phyloP scores from a whole-genome alignment of 1,140 invertebrate genomes.

The Sesamia nonagrioides region DNA sequence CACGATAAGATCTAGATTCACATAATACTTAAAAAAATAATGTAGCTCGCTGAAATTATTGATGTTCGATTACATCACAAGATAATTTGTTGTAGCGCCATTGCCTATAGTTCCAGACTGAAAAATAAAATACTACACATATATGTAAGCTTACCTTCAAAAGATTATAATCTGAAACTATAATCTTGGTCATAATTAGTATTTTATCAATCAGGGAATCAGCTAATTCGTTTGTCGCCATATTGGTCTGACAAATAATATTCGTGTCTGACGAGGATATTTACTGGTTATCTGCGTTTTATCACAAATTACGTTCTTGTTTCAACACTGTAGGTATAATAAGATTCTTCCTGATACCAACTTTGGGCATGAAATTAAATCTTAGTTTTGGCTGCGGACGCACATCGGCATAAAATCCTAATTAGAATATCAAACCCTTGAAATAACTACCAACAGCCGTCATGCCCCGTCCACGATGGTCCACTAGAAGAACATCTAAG shows the following conservation, averaged over 20 bases:
- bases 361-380: neutral
- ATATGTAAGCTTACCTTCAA: constrained; percentile 5
- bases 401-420: too few relatives aligned
- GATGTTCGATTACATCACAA: too few relatives aligned
- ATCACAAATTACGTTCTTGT: neutral
- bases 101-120: neutral
- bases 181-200: constrained; percentile 10
- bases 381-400: too few relatives aligned
- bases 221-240: neutral
- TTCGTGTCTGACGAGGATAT: neutral
- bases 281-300: neutral
- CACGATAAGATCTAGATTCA: too few relatives aligned
- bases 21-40: too few relatives aligned
- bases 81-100: neutral
- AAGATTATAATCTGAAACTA: constrained; percentile 3
- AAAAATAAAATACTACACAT: neutral
- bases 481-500: too few relatives aligned
- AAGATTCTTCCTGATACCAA: neutral
- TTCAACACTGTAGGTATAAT: neutral
- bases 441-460: too few relatives aligned
- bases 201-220: neutral
- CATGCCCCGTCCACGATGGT: too few relatives aligned
- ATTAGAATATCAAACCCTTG: too few relatives aligned
- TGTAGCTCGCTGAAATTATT: too few relatives aligned
- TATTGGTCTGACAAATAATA: neutral